Percentiles rank a stretch among this genome's conserved stretches.
Evolutionary conservation across 1,140 invertebrate species (phyloP).

Genomic region (Psix sp.): DNA sequence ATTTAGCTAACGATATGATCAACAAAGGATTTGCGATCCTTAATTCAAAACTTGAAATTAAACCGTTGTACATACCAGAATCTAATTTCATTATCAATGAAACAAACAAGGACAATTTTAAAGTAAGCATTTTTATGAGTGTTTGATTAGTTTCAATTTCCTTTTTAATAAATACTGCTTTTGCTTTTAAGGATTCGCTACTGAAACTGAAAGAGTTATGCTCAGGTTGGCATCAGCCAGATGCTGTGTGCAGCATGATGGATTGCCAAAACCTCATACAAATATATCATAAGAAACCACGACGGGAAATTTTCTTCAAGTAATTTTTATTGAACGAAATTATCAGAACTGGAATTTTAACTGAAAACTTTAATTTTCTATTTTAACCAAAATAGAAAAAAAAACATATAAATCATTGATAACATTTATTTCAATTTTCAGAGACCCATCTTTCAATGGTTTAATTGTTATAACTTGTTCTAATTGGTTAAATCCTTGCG

Average conservation of each 20-base stretch:
- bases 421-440: slow-evolving; percentile 33
- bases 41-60: slow-evolving; percentile 21
- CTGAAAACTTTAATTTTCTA: no score
- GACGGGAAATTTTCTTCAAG: slow-evolving; percentile 61
- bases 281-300: slow-evolving; percentile 31
- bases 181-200: slow-evolving; percentile 43
- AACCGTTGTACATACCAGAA: slow-evolving; percentile 55
- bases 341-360: background rate
- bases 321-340: slow-evolving; percentile 21
- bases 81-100: slow-evolving; percentile 45
- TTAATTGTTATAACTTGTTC: slow-evolving; percentile 63
- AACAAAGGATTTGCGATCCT: slow-evolving; percentile 44
- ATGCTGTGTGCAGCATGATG: slow-evolving; percentile 60
- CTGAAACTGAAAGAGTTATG: slow-evolving; percentile 54
- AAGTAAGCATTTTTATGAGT: slow-evolving; percentile 31
- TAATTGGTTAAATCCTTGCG: slow-evolving; percentile 55
- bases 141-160: no score
- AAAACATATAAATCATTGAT: background rate
- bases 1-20: slow-evolving; percentile 42
- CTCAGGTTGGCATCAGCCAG: slow-evolving; percentile 59
- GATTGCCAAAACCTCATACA: slow-evolving; percentile 57
- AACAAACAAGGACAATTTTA: slow-evolving; percentile 40
- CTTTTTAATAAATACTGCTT: no score
- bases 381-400: background rate
- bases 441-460: slow-evolving; percentile 66